Base-by-base conservation (phyloP, 2,113 vertebrate species). In the Balaenoptera acutorostrata region DNA sequence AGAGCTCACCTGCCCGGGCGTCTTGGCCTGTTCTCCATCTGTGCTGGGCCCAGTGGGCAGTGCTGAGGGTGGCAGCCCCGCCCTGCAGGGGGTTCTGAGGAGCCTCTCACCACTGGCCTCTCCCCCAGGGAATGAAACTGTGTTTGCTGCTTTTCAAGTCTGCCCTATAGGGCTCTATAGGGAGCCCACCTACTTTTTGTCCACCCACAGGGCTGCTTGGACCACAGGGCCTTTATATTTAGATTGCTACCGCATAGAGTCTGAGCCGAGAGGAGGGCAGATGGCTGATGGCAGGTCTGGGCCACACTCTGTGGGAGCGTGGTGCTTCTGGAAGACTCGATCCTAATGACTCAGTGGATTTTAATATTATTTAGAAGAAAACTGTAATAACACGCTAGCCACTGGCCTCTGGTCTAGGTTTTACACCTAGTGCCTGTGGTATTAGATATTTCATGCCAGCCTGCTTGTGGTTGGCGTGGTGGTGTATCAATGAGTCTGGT, bases 401-500 rank as follows among this genome's bases (percentile, higher is more conserved):
- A 13, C 13, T 2, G 25, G 64, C 63, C 49, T 63, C 36, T 13
- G 17, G 5, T 55, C 68, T 80, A 2, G 41, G 25, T 25, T 39
- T 27, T 41, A 20, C 2, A 18, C 15, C 33, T 25, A 18, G 66
- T 25, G 15, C 39, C 36, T 17, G 9, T 49, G 46, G 23, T 25
- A 3, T 39, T 10, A 31, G 44, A 8, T 49, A 2, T 20, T 21
- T 41, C 2, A 2, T 12, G 14, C 59, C 14, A 75, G 46, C 25
- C 7, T 23, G 27, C 41, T 29, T 12, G 12, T 29, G 59, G 49
- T n/a, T 44, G n/a, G 31, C n/a, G 8, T 36, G 49, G 41, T 41
- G 17, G 29, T 15, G 21, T 8, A 8, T 2, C 3, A 0, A 0
- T 6, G 36, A 71, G n/a, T 25, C 75, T 27, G 3, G 4, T n/a